Percentiles rank a stretch among this genome's conserved stretches.
Evolutionary conservation across 2,797 vertebrate species (phyloP).

Genomic region (Rhinogobio ventralis): DNA sequence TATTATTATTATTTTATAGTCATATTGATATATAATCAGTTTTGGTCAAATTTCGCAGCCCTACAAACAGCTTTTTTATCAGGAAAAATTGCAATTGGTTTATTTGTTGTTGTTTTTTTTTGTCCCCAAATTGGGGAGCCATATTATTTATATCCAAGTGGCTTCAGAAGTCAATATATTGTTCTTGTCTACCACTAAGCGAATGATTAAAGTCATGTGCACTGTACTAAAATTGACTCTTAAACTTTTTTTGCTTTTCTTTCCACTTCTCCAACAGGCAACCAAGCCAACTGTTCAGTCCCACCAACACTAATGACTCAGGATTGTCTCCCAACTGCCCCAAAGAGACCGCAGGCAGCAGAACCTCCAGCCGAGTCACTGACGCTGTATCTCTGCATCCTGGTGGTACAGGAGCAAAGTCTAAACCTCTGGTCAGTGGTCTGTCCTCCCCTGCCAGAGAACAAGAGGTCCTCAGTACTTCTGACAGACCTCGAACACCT

Average conservation of each 20-base stretch:
- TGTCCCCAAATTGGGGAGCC: background rate
- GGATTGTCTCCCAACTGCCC: constrained; percentile 47
- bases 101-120: background rate
- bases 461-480: constrained; percentile 46
- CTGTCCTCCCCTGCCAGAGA: constrained; percentile 6
- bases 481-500: constrained; percentile 63
- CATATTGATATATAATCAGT: background rate
- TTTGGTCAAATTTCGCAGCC: background rate
- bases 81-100: background rate
- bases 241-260: background rate
- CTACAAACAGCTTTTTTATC: background rate
- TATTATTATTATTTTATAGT: background rate
- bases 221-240: background rate
- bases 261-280: constrained; percentile 26
- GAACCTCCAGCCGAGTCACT: constrained; percentile 21
- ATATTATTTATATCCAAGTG: background rate
- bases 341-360: constrained; percentile 49
- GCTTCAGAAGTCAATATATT: background rate
- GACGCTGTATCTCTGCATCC: constrained; percentile 46
- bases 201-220: background rate
- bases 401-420: constrained; percentile 63
- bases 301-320: constrained; percentile 65
- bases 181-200: background rate
- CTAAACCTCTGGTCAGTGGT: constrained; percentile 51
- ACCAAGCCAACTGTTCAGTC: constrained; percentile 57